Percentiles rank a stretch among this genome's conserved stretches.
Evolutionary conservation across 2,888 invertebrate species (phyloP).

Genomic region (Torymus tubicola): DNA sequence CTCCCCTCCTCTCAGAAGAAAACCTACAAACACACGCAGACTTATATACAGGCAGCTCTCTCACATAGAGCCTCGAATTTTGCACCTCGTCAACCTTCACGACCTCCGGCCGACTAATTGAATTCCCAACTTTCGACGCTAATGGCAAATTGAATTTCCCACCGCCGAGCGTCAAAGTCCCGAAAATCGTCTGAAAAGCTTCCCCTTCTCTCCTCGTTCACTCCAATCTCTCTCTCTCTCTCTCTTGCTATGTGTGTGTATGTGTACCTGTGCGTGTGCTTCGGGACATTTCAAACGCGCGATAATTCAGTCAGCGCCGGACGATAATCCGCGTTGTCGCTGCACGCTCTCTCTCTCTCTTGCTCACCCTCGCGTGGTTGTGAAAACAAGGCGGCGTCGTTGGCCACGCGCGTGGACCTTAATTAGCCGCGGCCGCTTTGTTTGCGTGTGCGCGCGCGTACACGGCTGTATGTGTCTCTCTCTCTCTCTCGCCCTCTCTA

Average conservation of each 20-base stretch:
- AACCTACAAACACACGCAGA: background rate
- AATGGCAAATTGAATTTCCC: slow-evolving; percentile 49
- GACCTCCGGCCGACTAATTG: slow-evolving; percentile 57
- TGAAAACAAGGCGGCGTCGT: background rate
- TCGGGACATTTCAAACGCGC: slow-evolving; percentile 11
- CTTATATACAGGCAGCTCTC: too few species aligned
- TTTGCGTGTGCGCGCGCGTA: background rate
- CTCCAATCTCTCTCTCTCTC: too few species aligned
- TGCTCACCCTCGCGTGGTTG: background rate
- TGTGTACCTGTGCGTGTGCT: background rate
- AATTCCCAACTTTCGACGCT: slow-evolving; percentile 51
- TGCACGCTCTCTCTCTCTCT: too few species aligned
- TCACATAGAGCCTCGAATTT: slow-evolving; percentile 3
- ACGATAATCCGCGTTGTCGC: slow-evolving; percentile 40
- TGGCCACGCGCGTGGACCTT: slow-evolving; percentile 10
- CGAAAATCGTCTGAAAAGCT: slow-evolving; percentile 37
- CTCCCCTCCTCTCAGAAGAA: background rate
- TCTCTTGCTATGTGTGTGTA: background rate
- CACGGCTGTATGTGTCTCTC: too few species aligned
- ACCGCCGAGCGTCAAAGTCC: slow-evolving; percentile 36
- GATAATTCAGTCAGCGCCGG: slow-evolving; percentile 45
- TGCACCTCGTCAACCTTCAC: slow-evolving; percentile 29
- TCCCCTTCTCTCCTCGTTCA: background rate
- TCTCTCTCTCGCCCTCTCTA: background rate
- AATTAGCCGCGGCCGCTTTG: slow-evolving; percentile 33